Percentiles rank a stretch among this genome's conserved stretches.
Evolutionary conservation across 1,140 invertebrate genomes (phyloP).

Genomic region (Camponotus vicinus): DNA sequence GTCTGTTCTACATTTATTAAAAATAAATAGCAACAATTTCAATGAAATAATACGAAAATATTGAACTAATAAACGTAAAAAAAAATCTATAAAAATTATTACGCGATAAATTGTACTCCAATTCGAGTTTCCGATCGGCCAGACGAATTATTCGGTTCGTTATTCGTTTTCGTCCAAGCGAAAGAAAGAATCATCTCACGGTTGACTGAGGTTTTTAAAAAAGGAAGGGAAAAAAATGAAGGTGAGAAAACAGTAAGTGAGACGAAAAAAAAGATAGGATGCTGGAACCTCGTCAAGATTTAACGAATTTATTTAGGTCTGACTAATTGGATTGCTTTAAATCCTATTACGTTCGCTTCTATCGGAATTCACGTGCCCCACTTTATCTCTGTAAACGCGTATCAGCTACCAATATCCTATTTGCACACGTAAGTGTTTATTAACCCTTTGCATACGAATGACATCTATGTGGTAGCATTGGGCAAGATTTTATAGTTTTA

Average conservation of each 20-base stretch:
- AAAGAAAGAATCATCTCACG: background rate
- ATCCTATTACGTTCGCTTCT: constrained; percentile 50
- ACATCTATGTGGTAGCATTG: background rate
- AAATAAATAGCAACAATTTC: background rate
- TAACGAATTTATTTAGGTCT: constrained; percentile 73
- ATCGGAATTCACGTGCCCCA: constrained; percentile 1
- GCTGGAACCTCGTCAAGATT: constrained; percentile 47
- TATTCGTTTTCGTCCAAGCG: background rate
- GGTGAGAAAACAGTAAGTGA: constrained; percentile 8
- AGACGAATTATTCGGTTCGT: constrained; percentile 6
- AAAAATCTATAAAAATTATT: constrained; percentile 7
- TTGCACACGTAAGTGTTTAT: background rate
- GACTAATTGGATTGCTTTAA: constrained; percentile 71
- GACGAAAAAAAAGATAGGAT: background rate
- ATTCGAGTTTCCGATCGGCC: background rate
- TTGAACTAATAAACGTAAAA: background rate
- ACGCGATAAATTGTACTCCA: background rate
- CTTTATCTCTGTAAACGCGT: constrained; percentile 13
- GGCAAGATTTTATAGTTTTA: background rate
- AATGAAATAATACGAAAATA: background rate
- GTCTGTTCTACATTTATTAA: background rate
- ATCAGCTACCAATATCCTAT: constrained; percentile 27
- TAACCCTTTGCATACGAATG: background rate
- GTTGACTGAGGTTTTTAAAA: background rate
- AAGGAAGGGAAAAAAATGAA: constrained; percentile 13